These are phyloP conservation scores for Priocnemis perturbator DNA, from an alignment of 2,888 invertebrate species.

Conservation along the genomic window DNA sequence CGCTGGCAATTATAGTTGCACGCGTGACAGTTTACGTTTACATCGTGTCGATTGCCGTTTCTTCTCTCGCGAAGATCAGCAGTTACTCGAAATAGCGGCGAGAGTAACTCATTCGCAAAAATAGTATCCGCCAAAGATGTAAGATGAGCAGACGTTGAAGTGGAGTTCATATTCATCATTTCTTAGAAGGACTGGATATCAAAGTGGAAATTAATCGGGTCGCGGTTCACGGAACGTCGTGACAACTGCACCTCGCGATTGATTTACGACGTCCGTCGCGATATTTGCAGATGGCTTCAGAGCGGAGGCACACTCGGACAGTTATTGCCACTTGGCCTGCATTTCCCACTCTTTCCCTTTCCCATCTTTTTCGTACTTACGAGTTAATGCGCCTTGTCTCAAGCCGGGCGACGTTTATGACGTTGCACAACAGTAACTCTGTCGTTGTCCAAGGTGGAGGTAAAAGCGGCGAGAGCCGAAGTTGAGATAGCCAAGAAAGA, in stretches of 20 bases:
- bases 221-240: conserved; percentile 50
- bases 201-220: conserved; percentile 52
- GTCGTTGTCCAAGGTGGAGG: conserved; percentile 63
- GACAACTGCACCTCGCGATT: conserved; percentile 59
- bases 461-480: conserved; percentile 60
- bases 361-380: conserved; percentile 24
- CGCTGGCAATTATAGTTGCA: no score
- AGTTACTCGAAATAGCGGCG: neutral
- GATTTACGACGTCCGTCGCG: conserved; percentile 65
- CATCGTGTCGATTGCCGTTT: no score
- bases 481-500: conserved; percentile 23
- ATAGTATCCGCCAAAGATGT: neutral
- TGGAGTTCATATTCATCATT: conserved; percentile 24
- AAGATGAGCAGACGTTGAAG: conserved; percentile 12
- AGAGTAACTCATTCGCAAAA: neutral
- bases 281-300: conserved; percentile 64
- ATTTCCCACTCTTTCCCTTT: conserved; percentile 42
- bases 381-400: conserved; percentile 24
- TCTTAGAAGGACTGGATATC: conserved; percentile 48
- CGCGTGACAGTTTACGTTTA: no score
- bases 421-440: conserved; percentile 66
- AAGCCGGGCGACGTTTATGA: conserved; percentile 62
- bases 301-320: conserved; percentile 56
- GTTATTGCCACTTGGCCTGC: conserved; percentile 61
- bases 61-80: neutral